Evolutionary conservation across 92 coral and sea anemone genomes (phyloP), one percentile per base, ranked within the genome.

Genomic region (Bergia sp.): DNA sequence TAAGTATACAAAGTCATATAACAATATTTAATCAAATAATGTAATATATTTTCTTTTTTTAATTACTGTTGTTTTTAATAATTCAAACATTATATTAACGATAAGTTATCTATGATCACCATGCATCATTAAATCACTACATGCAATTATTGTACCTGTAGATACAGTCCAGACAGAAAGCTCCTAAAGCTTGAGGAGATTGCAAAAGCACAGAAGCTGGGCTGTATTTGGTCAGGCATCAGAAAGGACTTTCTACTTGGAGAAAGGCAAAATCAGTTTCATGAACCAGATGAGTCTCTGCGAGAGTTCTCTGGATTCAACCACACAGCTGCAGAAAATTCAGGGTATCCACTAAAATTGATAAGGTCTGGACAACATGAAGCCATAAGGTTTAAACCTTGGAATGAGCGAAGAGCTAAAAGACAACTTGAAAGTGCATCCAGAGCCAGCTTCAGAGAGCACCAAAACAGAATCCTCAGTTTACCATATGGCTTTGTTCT

Each of bases 401-500:
- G 91, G 91, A 61, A 88, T 88, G 91, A 88, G 75, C 77, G 86
- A n/a, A 82, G 55, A 47, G 75, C 49, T 67, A 79, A 88, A 80
- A 49, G 80, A 38, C 67, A 79, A 49, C 86, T 79, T 37, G 71
- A 88, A 50, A 53, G 73, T 64, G 86, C 64, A 37, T 79, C 91
- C 71, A 88, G 86, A 55, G n/a, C 65, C 49, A 76, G 38, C n/a
- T 80, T 40, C 80, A 65, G 78, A 77, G 76, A 77, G 69, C 90
- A 87, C 85, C 90, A 77, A 75, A 77, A 87, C 40, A 72, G 85
- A 40, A 41, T 87, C 67, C 42, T 58, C 20, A 21, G 81, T 82
- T 39, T 87, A 40, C 90, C 90, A 78, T 87, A 87, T 87, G 90
- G 90, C 36, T 87, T 87, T 87, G 90, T 87, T 16, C 66, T 87